Evolutionary conservation across 2,797 vertebrate genomes (phyloP).

Genomic region (Selene dorsalis): DNA sequence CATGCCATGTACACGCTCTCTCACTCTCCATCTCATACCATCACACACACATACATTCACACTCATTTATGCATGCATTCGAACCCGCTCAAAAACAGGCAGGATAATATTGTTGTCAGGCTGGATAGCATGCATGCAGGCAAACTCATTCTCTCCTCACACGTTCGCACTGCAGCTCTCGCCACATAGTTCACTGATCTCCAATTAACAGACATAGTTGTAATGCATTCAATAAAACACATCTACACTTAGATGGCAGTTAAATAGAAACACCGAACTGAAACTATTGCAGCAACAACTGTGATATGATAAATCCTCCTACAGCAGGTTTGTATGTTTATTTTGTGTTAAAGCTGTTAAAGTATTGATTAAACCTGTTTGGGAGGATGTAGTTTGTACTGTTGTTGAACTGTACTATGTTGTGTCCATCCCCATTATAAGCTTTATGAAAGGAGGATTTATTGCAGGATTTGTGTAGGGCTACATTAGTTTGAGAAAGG

Average conservation of each 20-base stretch:
- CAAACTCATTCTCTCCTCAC: constrained; percentile 65
- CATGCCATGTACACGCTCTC: constrained; percentile 57
- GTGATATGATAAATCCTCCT: no score
- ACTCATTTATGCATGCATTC: constrained; percentile 73
- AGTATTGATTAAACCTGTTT: background rate
- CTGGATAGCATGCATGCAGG: constrained; percentile 84
- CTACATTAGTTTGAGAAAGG: background rate
- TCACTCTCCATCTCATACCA: constrained; percentile 20
- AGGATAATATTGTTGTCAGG: constrained; percentile 78
- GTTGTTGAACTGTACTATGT: background rate
- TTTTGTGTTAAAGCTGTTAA: background rate
- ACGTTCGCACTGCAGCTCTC: constrained; percentile 20
- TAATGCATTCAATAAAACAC: constrained; percentile 42
- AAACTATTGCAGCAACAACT: background rate
- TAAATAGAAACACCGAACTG: background rate
- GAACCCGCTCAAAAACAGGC: constrained; percentile 76
- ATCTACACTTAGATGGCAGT: constrained; percentile 5
- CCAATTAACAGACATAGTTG: constrained; percentile 36
- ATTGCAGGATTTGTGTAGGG: background rate
- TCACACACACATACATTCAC: constrained; percentile 44
- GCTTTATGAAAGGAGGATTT: background rate
- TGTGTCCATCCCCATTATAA: background rate
- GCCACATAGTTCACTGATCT: constrained; percentile 23
- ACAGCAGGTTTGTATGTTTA: background rate
- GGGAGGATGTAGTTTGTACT: background rate